Base-by-base conservation (phyloP, 1,140 invertebrate genomes). In the Bradysia coprophila region DNA sequence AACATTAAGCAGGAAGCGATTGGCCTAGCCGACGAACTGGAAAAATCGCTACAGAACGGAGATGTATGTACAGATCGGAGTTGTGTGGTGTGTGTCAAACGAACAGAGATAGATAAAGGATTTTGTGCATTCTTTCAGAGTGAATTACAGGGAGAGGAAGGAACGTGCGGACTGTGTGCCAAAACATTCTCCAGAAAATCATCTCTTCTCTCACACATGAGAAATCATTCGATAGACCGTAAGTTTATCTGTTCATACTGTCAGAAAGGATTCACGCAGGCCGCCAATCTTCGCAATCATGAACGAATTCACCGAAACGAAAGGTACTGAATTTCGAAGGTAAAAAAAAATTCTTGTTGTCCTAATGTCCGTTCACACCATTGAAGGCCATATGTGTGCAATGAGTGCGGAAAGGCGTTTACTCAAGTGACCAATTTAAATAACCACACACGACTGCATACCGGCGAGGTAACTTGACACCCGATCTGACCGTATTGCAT, bases 401-500 rank as follows among this genome's bases (percentile, higher is more conserved):
- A 58, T 23, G 69, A 70, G 45, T 72, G 70, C 46, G 69, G 68
- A 21, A 72, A 72, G 51, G 69, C 69, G 18, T 72, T 72, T 47
- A 72, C 70, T 16, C 70, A 72, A 51, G 68, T 72, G 42, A 72
- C 70, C 36, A 72, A 72, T 51, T 52, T 72, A 41, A 72, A 72
- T 48, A 72, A 72, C 53, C 70, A 72, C 50, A 63, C 69, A 16
- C 62, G 70, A 38, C 54, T 72, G 18, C 70, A 72, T 42, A 72
- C 69, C 18, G 70, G 70, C 13, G 70, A 72, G 48, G n/a, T n/a
- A n/a, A n/a, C n/a, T n/a, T n/a, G n/a, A n/a, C n/a, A n/a, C n/a
- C n/a, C n/a, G n/a, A n/a, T n/a, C n/a, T n/a, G n/a, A n/a, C n/a
- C n/a, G n/a, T n/a, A n/a, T n/a, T n/a, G n/a, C n/a, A n/a, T n/a